Evolutionary conservation across 2,888 invertebrate genomes (phyloP), one percentile per base, ranked within the genome.

Genomic region (Tetanocera ferruginea): DNA sequence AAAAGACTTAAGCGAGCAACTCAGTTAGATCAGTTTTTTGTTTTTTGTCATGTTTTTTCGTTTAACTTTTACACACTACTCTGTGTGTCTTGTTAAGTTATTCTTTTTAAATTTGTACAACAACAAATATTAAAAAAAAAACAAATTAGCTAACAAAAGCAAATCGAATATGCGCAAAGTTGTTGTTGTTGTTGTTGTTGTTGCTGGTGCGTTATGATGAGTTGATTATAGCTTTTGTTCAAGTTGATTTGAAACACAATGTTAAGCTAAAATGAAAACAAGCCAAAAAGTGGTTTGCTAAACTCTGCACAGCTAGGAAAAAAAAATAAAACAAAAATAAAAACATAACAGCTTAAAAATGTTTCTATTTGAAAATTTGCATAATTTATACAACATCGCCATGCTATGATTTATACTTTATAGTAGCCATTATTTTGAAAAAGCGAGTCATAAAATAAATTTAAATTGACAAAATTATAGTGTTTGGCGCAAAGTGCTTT

Each of bases 381-480:
- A 75, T 75, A 75, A 75, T 75, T 67, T 75, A 75, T 75, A 51
- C 67, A 34, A 17, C 69, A 31, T 19, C 8, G 23, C 57, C 86
- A 83, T 83, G 83, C 85, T 83, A 85, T 86, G 86, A 85, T 83
- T 86, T 86, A 85, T 85, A 84, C 78, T 84, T 85, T 85, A 83
- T 85, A 82, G 83, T 82, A 84, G 84, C 80, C 81, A 85, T 84
- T 86, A 86, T 86, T 83, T 84, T 78, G 82, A 84, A 83, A 84
- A 83, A 84, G 81, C 81, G 57, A 34, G 60, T 57, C 72, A 43
- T 72, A 57, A 72, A 72, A 72, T 72, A 72, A 72, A 72, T 60
- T 37, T 19, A 60, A 60, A 72, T 72, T 72, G 72, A 60, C 60
- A 72, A 72, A 57, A 72, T 72, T 60, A 72, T 57, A 37, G 57